Percentiles rank a stretch among this genome's conserved stretches.
phyloP scores from a whole-genome alignment of 2,888 invertebrate species.

The Hirtodrosophila trivittata region DNA sequence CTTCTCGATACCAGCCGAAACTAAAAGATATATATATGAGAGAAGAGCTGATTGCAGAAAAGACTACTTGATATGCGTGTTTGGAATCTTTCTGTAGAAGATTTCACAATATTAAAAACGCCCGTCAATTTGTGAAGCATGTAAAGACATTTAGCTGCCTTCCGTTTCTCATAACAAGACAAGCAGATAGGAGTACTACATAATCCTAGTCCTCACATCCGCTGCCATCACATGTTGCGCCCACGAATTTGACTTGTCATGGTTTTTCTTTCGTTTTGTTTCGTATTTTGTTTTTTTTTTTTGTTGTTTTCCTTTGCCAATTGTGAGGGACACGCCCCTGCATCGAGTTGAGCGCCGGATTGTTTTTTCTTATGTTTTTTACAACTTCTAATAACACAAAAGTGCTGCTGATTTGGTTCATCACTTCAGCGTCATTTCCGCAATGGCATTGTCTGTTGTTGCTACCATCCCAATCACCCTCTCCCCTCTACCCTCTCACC shows the following conservation, averaged over 20 bases:
- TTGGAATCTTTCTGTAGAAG: too few species aligned
- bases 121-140: constrained; percentile 40
- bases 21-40: too few species aligned
- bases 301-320: constrained; percentile 30
- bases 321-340: constrained; percentile 35
- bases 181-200: not conserved
- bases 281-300: not conserved
- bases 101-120: constrained; percentile 35
- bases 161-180: not conserved
- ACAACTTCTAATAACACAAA: constrained; percentile 72
- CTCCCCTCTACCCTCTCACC: not conserved
- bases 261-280: constrained; percentile 15
- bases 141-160: constrained; percentile 27
- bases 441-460: constrained; percentile 53
- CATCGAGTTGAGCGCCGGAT: constrained; percentile 18
- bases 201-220: not conserved
- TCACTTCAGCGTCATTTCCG: constrained; percentile 66
- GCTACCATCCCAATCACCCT: not conserved
- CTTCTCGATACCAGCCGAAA: too few species aligned
- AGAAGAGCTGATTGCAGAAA: too few species aligned
- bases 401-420: constrained; percentile 75
- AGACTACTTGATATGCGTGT: too few species aligned
- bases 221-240: constrained; percentile 56
- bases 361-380: constrained; percentile 49
- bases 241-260: constrained; percentile 61